phyloP scores from a whole-genome alignment of 2,797 vertebrate species.

The Acipenser ruthenus region DNA sequence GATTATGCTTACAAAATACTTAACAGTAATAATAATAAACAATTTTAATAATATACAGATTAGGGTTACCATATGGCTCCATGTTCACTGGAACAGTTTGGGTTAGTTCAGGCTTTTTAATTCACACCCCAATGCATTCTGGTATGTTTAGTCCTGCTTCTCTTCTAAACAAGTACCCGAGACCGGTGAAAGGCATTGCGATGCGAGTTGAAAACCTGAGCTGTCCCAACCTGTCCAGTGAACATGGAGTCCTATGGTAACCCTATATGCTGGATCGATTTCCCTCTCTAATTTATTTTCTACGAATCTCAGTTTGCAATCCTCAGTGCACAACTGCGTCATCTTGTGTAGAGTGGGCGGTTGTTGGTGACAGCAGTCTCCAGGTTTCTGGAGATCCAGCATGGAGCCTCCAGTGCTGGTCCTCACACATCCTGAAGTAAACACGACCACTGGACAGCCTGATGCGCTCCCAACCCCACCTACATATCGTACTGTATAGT shows the following conservation, averaged over 20 bases:
- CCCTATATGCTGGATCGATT: too few species aligned
- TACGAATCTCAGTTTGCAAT: slow-evolving; percentile 29
- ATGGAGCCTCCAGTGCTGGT: not conserved
- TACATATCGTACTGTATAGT: slow-evolving; percentile 49
- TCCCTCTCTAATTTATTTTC: not conserved
- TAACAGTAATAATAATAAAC: slow-evolving; percentile 40
- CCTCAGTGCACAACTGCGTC: slow-evolving; percentile 25
- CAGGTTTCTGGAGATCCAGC: not conserved
- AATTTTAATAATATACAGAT: slow-evolving; percentile 15
- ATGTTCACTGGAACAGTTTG: slow-evolving; percentile 1
- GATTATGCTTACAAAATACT: slow-evolving; percentile 45
- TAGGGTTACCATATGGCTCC: slow-evolving; percentile 11
- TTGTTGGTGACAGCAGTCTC: not conserved
- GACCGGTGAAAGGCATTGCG: not conserved
- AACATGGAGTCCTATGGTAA: too few species aligned
- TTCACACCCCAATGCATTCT: not conserved
- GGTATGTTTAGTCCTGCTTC: not conserved
- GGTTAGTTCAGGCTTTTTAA: slow-evolving; percentile 5
- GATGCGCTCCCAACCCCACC: slow-evolving; percentile 6
- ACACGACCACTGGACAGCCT: not conserved
- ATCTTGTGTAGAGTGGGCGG: not conserved
- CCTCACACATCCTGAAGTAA: slow-evolving; percentile 19
- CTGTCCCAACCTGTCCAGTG: too few species aligned
- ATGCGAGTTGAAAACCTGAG: too few species aligned
- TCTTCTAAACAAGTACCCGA: not conserved